Evolutionary conservation across 1,140 invertebrate species (phyloP).

Genomic region (Zaprionus ornatus): DNA sequence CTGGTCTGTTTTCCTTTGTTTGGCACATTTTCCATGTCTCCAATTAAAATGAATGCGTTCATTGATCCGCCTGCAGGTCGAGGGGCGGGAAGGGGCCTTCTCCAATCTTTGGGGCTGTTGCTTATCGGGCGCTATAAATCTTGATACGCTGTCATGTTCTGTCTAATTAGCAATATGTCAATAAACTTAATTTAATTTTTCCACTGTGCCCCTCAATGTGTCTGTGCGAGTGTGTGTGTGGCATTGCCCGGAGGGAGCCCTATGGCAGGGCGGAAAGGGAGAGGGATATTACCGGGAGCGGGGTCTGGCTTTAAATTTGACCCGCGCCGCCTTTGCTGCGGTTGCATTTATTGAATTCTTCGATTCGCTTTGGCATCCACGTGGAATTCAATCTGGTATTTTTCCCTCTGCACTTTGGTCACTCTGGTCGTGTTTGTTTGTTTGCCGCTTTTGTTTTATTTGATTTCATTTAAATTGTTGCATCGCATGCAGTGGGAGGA

Average conservation of each 20-base stretch:
- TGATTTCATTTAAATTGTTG: conserved; percentile 13
- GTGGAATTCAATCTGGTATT: conserved; percentile 30
- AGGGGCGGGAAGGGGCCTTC: neutral
- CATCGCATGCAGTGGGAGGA: too few relatives aligned
- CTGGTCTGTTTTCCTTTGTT: conserved; percentile 57
- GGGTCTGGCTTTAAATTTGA: conserved; percentile 35
- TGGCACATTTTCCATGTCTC: conserved; percentile 80
- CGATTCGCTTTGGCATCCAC: conserved; percentile 20
- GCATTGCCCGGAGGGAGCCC: conserved; percentile 12
- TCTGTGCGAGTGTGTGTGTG: conserved; percentile 27
- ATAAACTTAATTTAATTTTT: conserved; percentile 83
- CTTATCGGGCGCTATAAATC: conserved; percentile 82
- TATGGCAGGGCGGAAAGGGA: neutral
- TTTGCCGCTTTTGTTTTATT: conserved; percentile 6
- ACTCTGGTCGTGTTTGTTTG: conserved; percentile 17
- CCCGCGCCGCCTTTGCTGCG: conserved; percentile 3
- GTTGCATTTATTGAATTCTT: conserved; percentile 50
- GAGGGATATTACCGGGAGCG: neutral
- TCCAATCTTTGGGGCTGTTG: conserved; percentile 18
- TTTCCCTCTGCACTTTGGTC: neutral
- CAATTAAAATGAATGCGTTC: conserved; percentile 83
- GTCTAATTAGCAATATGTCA: conserved; percentile 84
- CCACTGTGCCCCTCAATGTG: conserved; percentile 16
- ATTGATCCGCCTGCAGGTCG: conserved; percentile 67
- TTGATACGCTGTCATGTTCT: conserved; percentile 83